Conservation (phyloP, 2,113 vertebrate species). For the Pelodiscus sinensis region DNA sequence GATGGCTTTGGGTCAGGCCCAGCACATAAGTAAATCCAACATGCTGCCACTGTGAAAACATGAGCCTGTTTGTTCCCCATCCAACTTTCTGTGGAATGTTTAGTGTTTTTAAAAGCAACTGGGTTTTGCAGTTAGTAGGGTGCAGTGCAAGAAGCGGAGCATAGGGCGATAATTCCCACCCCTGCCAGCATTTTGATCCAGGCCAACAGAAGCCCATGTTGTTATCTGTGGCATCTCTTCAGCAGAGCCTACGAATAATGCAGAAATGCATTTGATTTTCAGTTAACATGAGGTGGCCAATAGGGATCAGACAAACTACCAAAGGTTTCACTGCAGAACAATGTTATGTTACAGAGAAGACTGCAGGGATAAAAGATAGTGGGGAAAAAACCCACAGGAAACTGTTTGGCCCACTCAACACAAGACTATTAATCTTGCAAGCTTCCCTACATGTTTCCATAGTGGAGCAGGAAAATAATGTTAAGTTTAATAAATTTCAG, state of each 20-base stretch:
- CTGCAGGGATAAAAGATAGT: neutral
- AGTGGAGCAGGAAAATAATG: neutral
- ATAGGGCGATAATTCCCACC: neutral
- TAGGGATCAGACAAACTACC: neutral
- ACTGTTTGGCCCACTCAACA: neutral
- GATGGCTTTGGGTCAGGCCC: neutral
- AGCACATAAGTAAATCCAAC: neutral
- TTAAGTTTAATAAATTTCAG: neutral
- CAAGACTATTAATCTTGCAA: neutral
- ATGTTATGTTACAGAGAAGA: neutral
- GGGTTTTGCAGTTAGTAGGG: neutral
- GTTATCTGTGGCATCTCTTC: neutral
- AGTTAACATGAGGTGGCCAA: fast-evolving
- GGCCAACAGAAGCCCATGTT: neutral
- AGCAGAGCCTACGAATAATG: neutral
- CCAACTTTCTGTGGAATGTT: neutral
- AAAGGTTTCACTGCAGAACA: neutral
- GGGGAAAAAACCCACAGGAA: neutral
- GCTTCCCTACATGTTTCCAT: neutral
- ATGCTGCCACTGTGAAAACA: neutral
- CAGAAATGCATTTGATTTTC: neutral
- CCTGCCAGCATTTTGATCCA: neutral
- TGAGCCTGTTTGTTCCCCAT: neutral
- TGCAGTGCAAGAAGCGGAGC: neutral
- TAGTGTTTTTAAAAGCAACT: neutral